Evolutionary conservation across 2,888 invertebrate genomes (phyloP), one percentile per base, ranked within the genome.

Genomic region (Lapara coniferarum): DNA sequence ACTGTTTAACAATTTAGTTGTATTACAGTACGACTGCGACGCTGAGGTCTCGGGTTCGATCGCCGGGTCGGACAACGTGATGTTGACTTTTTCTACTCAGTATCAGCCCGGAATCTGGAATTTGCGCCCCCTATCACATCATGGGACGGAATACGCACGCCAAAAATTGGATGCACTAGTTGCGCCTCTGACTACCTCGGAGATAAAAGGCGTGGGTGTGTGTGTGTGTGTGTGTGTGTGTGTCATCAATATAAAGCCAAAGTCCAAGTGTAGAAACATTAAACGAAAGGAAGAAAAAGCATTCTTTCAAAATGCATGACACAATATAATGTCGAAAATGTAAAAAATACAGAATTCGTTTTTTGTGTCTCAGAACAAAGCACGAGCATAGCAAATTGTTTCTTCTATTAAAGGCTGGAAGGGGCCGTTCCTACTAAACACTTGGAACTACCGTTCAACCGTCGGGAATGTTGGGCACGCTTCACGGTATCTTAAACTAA

Each of bases 401-500:
- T 25, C 25, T 56, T 59, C 46, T 46, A 46, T 46, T 59, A 59
- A 59, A 59, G 46, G 59, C 13, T 63, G 63, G 63, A 63, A 10
- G 46, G n/a, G 44, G 0, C 19, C 49, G 13, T 49, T 49, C 63
- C 63, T 63, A 5, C 19, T 14, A 63, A 68, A 52, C 44, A 59
- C 58, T 58, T 68, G 49, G 49, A 52, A 10, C 52, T 19, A 52
- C 49, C 66, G 51, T 66, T 55, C 46, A 51, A 49, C 49, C 57
- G 66, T 69, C 66, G 57, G 69, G 66, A 69, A 66, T 69, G 44
- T 49, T 30, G 53, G 44, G 37, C 56, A 55, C 52, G 66, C 66
- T 69, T 66, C 66, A 66, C 66, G 37, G 69, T 66, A 66, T 51
- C 66, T 25, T 53, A 16, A 44, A 66, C 66, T 57, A 69, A 69